Conservation (phyloP, 2,797 vertebrate species). For the Myotis pilosus region DNA sequence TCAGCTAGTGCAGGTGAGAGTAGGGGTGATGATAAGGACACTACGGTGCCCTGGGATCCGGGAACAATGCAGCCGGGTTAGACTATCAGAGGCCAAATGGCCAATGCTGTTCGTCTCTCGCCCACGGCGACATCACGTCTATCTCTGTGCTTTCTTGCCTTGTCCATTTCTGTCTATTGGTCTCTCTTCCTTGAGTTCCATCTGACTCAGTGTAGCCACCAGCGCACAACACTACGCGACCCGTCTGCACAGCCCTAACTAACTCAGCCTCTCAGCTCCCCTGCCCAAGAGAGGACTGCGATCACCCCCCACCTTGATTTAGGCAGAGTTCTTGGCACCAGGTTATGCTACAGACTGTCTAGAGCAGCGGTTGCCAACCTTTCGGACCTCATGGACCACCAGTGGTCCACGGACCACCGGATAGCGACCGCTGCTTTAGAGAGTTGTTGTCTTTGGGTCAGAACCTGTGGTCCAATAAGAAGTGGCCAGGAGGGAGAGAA, state of each 20-base stretch:
- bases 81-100: not conserved
- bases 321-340: not conserved
- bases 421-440: not conserved
- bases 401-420: no score
- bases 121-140: not conserved
- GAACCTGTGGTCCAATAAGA: not conserved
- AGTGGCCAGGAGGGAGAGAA: not conserved
- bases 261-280: not conserved
- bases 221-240: not conserved
- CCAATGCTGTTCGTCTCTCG: not conserved
- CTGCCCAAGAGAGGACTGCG: not conserved
- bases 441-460: not conserved
- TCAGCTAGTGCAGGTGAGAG: not conserved
- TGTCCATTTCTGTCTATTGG: not conserved
- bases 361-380: no score
- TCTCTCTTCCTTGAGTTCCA: not conserved
- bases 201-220: not conserved
- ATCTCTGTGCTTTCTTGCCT: not conserved
- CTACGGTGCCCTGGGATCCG: not conserved
- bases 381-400: no score
- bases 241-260: not conserved
- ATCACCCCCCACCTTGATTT: accelerated
- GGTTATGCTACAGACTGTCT: not conserved
- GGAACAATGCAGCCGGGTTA: not conserved
- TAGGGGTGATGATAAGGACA: accelerated